These are phyloP conservation scores for Empis livida DNA, from an alignment of 2,888 invertebrate genomes.

Conservation along the genomic window DNA sequence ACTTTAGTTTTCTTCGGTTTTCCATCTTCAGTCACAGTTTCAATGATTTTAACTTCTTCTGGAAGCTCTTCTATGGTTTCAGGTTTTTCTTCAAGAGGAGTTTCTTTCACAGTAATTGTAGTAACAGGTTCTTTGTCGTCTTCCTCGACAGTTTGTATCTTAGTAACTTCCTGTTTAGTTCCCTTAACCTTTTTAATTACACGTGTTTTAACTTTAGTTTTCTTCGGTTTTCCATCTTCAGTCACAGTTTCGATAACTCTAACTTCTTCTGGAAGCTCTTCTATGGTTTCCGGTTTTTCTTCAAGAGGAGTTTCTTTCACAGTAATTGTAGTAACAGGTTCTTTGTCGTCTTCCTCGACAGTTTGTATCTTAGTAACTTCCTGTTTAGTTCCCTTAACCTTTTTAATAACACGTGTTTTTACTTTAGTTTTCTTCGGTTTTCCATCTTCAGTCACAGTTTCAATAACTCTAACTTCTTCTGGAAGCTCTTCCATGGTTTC, in stretches of 20 bases:
- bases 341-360: constrained; percentile 21
- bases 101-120: constrained; percentile 18
- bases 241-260: constrained; percentile 5
- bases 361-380: constrained; percentile 26
- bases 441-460: constrained; percentile 20
- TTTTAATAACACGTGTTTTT: constrained; percentile 25
- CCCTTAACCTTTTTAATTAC: constrained; percentile 28
- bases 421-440: constrained; percentile 22
- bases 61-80: constrained; percentile 13
- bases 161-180: constrained; percentile 27
- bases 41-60: constrained; percentile 13
- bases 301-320: constrained; percentile 13
- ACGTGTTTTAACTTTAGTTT: constrained; percentile 19
- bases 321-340: constrained; percentile 21
- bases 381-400: constrained; percentile 15
- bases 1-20: constrained; percentile 17
- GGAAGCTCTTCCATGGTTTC: constrained; percentile 16
- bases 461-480: constrained; percentile 16
- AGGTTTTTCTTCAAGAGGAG: constrained; percentile 10
- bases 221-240: constrained; percentile 18
- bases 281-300: constrained; percentile 17
- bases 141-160: constrained; percentile 29
- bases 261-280: constrained; percentile 15
- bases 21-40: constrained; percentile 8
- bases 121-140: constrained; percentile 29